Evolutionary conservation across 2,113 vertebrate genomes (phyloP).

Genomic region (Sceloporus tristichus): DNA sequence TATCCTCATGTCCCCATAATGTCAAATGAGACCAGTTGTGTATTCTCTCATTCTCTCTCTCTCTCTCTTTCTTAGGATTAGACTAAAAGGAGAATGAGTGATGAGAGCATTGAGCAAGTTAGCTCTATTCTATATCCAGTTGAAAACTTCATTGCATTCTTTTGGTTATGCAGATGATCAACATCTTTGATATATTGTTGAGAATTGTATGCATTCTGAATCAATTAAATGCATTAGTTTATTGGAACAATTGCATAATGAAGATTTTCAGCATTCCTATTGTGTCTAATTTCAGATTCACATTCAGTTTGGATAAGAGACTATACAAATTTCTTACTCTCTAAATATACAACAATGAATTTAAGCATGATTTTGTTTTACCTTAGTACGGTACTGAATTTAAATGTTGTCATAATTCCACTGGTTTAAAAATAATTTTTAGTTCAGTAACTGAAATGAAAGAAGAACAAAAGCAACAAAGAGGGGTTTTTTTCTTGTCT

Average conservation of each 20-base stretch:
- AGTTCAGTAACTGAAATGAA: background rate
- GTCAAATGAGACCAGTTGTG: background rate
- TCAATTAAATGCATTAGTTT: background rate
- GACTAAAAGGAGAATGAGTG: no score
- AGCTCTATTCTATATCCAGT: background rate
- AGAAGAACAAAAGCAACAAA: background rate
- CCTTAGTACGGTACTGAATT: background rate
- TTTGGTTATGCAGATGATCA: background rate
- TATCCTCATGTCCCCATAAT: background rate
- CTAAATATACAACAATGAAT: background rate
- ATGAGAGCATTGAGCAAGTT: background rate
- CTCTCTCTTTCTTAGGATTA: no score
- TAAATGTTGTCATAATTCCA: background rate
- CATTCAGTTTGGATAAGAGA: background rate
- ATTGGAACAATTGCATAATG: background rate
- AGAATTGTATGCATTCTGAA: background rate
- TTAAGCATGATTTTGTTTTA: background rate
- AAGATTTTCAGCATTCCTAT: background rate
- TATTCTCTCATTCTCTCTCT: no score
- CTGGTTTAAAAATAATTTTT: background rate
- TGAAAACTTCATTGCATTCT: background rate
- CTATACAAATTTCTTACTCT: background rate
- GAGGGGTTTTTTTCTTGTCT: background rate
- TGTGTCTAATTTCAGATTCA: background rate
- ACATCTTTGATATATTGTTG: background rate